phyloP scores from a whole-genome alignment of 2,113 vertebrate species.

The Maccullochella peelii region DNA sequence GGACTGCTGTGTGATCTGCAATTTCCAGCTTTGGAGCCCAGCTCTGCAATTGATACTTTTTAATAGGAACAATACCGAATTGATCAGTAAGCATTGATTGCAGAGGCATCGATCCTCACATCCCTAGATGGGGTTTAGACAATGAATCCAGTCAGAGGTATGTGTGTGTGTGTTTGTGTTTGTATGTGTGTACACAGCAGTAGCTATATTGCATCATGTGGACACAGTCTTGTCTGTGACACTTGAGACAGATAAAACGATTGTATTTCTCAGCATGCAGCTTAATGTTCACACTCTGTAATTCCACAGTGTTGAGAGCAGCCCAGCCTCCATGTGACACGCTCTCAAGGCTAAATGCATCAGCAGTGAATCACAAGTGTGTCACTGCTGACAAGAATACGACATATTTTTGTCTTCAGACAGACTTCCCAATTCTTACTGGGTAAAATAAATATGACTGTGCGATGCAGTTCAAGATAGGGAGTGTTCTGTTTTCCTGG shows the following conservation, averaged over 20 bases:
- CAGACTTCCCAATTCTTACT: conserved; percentile 54
- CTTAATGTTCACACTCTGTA: conserved; percentile 50
- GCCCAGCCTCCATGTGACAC: conserved; percentile 28
- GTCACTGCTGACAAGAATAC: conserved; percentile 48
- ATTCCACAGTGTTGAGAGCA: conserved; percentile 35
- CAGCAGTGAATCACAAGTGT: conserved; percentile 57
- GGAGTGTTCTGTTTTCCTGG: conserved; percentile 1
- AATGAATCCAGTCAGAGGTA: conserved; percentile 12
- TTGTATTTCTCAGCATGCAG: conserved; percentile 34
- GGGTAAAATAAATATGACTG: conserved; percentile 36
- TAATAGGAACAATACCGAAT: conserved; percentile 17
- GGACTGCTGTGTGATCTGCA: conserved; percentile 5
- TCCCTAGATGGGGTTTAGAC: conserved; percentile 21
- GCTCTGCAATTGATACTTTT: conserved; percentile 22
- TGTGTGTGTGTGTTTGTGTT: conserved; percentile 9
- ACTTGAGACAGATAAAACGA: conserved; percentile 38
- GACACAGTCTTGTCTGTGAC: conserved; percentile 16
- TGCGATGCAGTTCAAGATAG: neutral
- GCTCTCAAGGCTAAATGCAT: conserved; percentile 54
- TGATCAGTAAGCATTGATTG: conserved; percentile 35
- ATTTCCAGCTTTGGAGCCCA: conserved; percentile 14
- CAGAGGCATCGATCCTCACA: conserved; percentile 23
- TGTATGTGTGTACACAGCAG: neutral
- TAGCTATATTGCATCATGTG: conserved; percentile 25
- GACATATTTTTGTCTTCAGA: conserved; percentile 50